Percentiles rank a stretch among this genome's conserved stretches.
Conservation (phyloP, 2,888 invertebrate genomes). For the Anarsia innoxiella region DNA sequence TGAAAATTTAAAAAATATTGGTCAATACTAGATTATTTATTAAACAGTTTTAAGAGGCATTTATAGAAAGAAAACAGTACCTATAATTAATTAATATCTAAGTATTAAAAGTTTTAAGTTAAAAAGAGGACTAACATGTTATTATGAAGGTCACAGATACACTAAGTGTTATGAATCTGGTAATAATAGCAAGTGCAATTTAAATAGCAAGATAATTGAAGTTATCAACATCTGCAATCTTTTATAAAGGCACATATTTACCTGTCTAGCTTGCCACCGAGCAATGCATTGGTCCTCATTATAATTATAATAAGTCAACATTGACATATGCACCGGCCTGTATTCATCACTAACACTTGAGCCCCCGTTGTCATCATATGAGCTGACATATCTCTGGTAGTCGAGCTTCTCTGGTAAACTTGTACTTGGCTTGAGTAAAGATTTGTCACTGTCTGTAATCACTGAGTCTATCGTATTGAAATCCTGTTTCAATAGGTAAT, state of each 20-base stretch:
- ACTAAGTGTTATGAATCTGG: too few species aligned
- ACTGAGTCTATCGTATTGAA: slow-evolving; percentile 47
- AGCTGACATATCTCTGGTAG: slow-evolving; percentile 50
- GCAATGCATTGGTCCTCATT: slow-evolving; percentile 60
- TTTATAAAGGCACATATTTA: too few species aligned
- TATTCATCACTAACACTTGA: slow-evolving; percentile 24
- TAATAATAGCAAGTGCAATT: too few species aligned
- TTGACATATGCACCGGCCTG: slow-evolving; percentile 19
- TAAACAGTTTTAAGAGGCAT: background rate
- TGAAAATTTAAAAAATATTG: slow-evolving; percentile 44
- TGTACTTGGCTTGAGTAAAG: slow-evolving; percentile 35
- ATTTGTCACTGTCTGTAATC: slow-evolving; percentile 37
- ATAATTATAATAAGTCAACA: slow-evolving; percentile 34
- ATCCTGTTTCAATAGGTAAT: slow-evolving; percentile 55
- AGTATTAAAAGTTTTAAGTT: background rate
- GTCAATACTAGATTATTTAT: background rate
- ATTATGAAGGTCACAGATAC: too few species aligned
- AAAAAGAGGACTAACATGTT: too few species aligned
- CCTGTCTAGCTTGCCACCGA: slow-evolving; percentile 80
- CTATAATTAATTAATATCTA: background rate
- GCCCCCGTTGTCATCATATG: slow-evolving; percentile 30
- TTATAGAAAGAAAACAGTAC: background rate
- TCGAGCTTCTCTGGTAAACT: slow-evolving; percentile 34
- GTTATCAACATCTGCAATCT: too few species aligned
- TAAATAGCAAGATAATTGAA: too few species aligned